phyloP scores from a whole-genome alignment of 1,140 invertebrate species.

The Euborellia annulipes region DNA sequence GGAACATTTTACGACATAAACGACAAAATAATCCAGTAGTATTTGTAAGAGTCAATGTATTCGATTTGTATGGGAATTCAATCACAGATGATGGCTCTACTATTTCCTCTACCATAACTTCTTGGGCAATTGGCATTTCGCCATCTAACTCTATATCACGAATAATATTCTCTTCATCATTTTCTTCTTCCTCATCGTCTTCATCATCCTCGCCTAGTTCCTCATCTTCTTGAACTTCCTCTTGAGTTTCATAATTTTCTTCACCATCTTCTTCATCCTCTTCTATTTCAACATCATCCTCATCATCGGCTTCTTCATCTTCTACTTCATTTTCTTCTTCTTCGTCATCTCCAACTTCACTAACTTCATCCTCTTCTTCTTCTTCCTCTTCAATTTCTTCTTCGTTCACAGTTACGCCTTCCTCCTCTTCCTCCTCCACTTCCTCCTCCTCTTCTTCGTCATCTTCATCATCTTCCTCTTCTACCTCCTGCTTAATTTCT shows the following conservation, averaged over 20 bases:
- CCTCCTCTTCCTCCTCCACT: constrained; percentile 1
- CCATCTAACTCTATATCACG: constrained; percentile 1
- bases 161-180: constrained; percentile 10
- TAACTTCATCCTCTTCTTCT: constrained; percentile 3
- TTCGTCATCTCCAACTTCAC: background rate
- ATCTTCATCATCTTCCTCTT: constrained; percentile 1
- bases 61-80: no score
- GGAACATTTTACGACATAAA: constrained; percentile 42
- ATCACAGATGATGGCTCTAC: no score
- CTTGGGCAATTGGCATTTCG: background rate
- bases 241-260: constrained; percentile 7
- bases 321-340: constrained; percentile 1
- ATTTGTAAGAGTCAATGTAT: no score
- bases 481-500: constrained; percentile 17
- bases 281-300: background rate
- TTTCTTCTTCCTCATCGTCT: constrained; percentile 11
- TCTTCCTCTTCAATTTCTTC: constrained; percentile 6
- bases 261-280: constrained; percentile 4
- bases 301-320: background rate
- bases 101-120: constrained; percentile 1
- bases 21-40: constrained; percentile 25
- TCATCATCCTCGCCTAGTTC: constrained; percentile 11
- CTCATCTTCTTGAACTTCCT: constrained; percentile 9
- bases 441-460: constrained; percentile 1
- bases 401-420: background rate